A percentile compares a stretch with the other conserved stretches of the same genome.
phyloP scores from a whole-genome alignment of 2,113 vertebrate species.

The Microtus montanus region DNA sequence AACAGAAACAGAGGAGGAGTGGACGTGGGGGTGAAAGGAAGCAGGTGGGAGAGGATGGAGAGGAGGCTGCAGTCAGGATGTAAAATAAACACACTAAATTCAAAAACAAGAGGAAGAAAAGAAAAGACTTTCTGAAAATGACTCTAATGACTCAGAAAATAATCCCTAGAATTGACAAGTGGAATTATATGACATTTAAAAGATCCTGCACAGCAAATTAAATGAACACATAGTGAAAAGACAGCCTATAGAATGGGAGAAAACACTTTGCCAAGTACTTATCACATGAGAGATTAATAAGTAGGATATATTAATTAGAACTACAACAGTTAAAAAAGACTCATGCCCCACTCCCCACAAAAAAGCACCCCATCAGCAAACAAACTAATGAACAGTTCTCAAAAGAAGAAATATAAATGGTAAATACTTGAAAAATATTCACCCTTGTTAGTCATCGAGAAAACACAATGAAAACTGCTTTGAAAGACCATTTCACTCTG shows the following conservation, averaged over 20 bases:
- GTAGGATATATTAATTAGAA: neutral
- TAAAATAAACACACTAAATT: neutral
- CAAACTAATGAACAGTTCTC: neutral
- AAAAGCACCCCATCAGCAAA: neutral
- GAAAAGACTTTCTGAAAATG: neutral
- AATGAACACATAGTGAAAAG: neutral
- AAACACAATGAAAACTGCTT: neutral
- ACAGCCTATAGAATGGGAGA: neutral
- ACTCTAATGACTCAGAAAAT: neutral
- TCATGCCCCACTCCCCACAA: neutral
- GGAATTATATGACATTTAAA: neutral
- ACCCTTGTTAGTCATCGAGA: neutral
- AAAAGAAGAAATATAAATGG: neutral
- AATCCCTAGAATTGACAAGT: neutral
- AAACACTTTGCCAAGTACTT: neutral
- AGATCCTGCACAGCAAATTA: neutral
- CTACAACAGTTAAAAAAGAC: neutral
- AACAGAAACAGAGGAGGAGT: too few species aligned
- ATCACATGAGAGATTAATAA: neutral
- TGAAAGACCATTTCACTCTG: neutral
- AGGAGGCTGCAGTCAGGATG: neutral
- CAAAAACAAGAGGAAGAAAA: neutral
- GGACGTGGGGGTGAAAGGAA: too few species aligned
- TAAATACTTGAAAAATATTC: neutral
- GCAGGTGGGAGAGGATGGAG: too few species aligned